phyloP scores from a whole-genome alignment of 2,113 vertebrate species.

The Grus americana region DNA sequence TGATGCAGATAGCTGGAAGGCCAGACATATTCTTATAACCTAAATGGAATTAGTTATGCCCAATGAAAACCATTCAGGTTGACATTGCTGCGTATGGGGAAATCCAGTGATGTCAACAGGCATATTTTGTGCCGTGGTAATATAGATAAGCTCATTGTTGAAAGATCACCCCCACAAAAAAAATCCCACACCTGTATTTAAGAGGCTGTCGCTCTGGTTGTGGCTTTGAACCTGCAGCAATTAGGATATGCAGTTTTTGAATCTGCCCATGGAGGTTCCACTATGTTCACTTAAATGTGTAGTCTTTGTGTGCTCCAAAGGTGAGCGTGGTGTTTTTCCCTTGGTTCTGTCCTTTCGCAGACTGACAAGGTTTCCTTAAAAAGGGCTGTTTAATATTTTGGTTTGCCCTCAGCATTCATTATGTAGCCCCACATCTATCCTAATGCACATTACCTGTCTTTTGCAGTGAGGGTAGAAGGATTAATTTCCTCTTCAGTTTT shows the following conservation, averaged over 20 bases:
- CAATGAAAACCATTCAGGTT: not conserved
- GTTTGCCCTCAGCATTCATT: not conserved
- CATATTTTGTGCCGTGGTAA: accelerated
- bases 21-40: not conserved
- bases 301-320: not conserved
- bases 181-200: not conserved
- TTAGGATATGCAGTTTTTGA: not conserved
- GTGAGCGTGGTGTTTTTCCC: accelerated
- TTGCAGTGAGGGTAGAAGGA: not conserved
- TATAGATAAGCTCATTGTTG: not conserved
- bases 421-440: not conserved
- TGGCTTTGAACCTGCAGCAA: not conserved
- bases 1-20: not conserved
- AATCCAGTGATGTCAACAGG: not conserved
- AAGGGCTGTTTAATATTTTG: not conserved
- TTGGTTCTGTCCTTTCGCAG: not conserved
- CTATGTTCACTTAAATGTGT: not conserved
- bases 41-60: not conserved
- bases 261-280: not conserved
- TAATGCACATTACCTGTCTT: not conserved
- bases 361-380: not conserved
- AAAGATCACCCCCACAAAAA: not conserved
- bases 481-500: slow-evolving; percentile 16
- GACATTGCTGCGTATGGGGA: not conserved
- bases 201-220: not conserved